Evolutionary conservation across 2,797 vertebrate genomes (phyloP).

Genomic region (Zonotrichia albicollis): DNA sequence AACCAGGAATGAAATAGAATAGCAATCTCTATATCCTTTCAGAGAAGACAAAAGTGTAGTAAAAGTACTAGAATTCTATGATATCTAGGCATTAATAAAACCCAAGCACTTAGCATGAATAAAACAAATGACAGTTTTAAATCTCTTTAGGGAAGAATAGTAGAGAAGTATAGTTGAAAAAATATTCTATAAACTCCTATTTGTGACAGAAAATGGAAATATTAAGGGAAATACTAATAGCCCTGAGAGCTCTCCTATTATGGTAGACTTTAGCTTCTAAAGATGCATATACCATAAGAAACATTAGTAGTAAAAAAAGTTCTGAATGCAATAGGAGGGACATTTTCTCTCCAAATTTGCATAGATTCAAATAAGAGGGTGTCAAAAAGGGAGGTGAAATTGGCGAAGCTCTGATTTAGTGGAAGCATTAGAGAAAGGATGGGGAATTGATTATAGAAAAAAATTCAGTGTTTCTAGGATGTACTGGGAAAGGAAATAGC

Average conservation of each 20-base stretch:
- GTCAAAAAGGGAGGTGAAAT: neutral
- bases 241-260: neutral
- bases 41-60: neutral
- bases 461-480: neutral
- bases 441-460: neutral
- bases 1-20: neutral
- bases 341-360: neutral
- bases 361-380: neutral
- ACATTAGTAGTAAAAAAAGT: neutral
- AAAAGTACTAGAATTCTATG: neutral
- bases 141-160: neutral
- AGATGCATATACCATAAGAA: neutral
- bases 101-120: neutral
- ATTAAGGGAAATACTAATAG: neutral
- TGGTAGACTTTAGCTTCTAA: neutral
- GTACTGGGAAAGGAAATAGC: neutral
- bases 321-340: neutral
- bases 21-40: neutral
- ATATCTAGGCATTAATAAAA: neutral
- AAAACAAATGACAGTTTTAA: slow-evolving; percentile 24
- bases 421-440: neutral
- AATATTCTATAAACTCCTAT: neutral
- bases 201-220: neutral
- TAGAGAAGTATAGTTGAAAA: neutral
- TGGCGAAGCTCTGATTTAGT: neutral